Evolutionary conservation across 2,888 invertebrate species (phyloP).

Genomic region (Cheilosia variabilis): DNA sequence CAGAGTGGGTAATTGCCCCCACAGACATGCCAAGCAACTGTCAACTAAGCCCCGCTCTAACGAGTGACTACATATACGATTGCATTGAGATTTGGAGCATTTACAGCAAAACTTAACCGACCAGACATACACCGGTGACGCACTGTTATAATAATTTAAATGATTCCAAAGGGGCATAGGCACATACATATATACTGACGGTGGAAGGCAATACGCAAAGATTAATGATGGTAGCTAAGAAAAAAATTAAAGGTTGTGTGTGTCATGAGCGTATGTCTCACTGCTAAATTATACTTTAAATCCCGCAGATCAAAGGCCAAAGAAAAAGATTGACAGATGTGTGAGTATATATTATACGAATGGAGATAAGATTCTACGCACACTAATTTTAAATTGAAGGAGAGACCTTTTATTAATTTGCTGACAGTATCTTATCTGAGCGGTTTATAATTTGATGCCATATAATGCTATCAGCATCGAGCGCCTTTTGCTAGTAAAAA

Average conservation of each 20-base stretch:
- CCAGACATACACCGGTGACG: slow-evolving; percentile 42
- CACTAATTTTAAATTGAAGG: neutral
- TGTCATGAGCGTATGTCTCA: slow-evolving; percentile 29
- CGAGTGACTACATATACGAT: slow-evolving; percentile 39
- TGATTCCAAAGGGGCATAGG: slow-evolving; percentile 41
- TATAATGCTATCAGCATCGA: no score
- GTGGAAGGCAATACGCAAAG: slow-evolving; percentile 34
- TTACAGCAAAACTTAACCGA: slow-evolving; percentile 31
- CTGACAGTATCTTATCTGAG: no score
- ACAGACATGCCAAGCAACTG: slow-evolving; percentile 69
- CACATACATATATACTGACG: neutral
- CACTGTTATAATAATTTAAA: slow-evolving; percentile 35
- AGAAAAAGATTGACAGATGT: slow-evolving; percentile 52
- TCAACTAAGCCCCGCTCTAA: slow-evolving; percentile 55
- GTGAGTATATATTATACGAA: neutral
- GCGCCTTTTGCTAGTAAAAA: no score
- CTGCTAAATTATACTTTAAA: slow-evolving; percentile 47
- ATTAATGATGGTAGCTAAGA: slow-evolving; percentile 57
- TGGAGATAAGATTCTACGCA: neutral
- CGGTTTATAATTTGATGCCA: no score
- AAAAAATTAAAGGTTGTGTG: slow-evolving; percentile 22
- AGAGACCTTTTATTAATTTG: neutral
- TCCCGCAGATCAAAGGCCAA: slow-evolving; percentile 57
- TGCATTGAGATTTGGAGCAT: slow-evolving; percentile 39
- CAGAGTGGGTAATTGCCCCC: slow-evolving; percentile 73